Conservation (phyloP, 2,113 vertebrate species). For the Ivindomyrus marchei region DNA sequence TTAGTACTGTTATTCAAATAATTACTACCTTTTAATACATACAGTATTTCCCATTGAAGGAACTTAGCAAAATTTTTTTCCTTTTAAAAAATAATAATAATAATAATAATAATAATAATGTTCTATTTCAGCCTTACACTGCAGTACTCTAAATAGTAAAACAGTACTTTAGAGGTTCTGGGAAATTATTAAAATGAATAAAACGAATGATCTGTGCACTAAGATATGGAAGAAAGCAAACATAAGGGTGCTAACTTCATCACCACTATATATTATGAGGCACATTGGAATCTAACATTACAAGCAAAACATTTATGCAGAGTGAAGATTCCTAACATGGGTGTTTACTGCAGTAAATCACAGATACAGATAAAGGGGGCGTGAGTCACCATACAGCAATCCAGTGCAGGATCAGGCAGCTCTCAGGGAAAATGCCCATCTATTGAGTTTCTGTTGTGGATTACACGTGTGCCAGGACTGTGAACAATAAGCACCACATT, state of each 20-base stretch:
- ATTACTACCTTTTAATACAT: neutral
- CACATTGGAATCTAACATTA: neutral
- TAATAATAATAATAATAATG: neutral
- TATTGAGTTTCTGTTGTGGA: constrained; percentile 31
- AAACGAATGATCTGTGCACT: neutral
- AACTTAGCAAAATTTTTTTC: neutral
- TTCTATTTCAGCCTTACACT: neutral
- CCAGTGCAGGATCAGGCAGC: constrained; percentile 41
- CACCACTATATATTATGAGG: neutral
- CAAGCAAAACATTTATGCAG: neutral
- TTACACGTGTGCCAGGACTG: constrained; percentile 33
- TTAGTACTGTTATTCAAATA: neutral
- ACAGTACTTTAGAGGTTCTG: neutral
- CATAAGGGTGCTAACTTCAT: neutral
- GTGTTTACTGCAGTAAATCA: neutral
- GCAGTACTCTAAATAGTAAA: neutral
- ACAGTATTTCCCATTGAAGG: neutral
- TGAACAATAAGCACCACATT: constrained; percentile 38
- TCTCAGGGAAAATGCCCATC: constrained; percentile 33
- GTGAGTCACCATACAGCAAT: constrained; percentile 44
- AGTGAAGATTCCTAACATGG: neutral
- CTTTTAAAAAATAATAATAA: neutral
- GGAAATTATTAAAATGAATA: neutral
- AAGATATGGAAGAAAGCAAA: neutral
- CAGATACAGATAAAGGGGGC: neutral